A percentile compares a stretch with the other conserved stretches of the same genome.
These are phyloP conservation scores for Silurus meridionalis DNA, from an alignment of 2,113 vertebrate genomes.

Conservation along the genomic window DNA sequence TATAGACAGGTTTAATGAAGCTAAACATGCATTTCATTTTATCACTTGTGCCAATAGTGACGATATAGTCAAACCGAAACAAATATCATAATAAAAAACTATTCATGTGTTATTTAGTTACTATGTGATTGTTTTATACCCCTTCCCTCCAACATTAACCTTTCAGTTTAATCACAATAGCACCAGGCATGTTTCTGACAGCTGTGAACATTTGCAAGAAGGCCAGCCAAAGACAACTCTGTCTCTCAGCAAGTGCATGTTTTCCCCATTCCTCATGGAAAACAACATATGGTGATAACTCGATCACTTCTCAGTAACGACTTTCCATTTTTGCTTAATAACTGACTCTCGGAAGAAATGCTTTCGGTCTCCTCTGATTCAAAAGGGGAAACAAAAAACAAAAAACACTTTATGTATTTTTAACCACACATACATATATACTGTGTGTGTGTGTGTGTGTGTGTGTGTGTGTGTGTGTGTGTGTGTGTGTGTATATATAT, in stretches of 20 bases:
- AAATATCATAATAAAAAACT: no score
- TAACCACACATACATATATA: not conserved
- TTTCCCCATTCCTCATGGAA: not conserved
- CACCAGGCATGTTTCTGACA: conserved; percentile 14
- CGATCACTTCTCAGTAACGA: not conserved
- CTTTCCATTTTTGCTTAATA: not conserved
- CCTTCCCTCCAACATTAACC: not conserved
- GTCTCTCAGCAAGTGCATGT: conserved; percentile 35
- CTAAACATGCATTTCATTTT: no score
- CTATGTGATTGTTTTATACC: not conserved
- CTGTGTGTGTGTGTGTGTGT: no score
- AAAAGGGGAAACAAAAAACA: no score
- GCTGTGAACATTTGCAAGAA: conserved; percentile 22
- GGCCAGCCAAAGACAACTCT: conserved; percentile 44
- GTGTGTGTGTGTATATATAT: no score
- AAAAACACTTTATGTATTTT: not conserved
- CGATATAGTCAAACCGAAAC: no score
- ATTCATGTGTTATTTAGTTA: not conserved
- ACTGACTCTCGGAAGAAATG: not conserved
- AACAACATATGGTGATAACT: conserved; percentile 29
- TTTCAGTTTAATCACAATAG: not conserved
- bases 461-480: no score
- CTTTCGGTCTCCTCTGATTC: no score
- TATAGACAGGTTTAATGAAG: not conserved
- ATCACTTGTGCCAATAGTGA: no score